A percentile compares a stretch with the other conserved stretches of the same genome.
Conservation (phyloP, 2,888 invertebrate genomes). For the Yponomeuta cagnagella region DNA sequence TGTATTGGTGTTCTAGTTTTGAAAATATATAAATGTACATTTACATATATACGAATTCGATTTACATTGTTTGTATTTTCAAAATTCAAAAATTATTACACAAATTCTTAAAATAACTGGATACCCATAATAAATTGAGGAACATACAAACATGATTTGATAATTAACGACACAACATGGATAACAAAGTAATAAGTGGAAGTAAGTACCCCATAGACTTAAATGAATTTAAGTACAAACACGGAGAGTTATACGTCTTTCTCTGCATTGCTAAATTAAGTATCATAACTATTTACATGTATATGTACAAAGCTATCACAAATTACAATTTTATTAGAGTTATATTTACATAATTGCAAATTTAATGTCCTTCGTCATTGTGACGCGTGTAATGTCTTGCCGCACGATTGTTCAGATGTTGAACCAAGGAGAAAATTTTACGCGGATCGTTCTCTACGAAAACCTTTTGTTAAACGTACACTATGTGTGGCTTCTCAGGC, state of each 20-base stretch:
- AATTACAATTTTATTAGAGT: slow-evolving; percentile 67
- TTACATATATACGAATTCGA: slow-evolving; percentile 54
- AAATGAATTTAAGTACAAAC: slow-evolving; percentile 67
- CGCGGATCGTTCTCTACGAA: slow-evolving; percentile 56
- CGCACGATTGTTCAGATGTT: slow-evolving; percentile 38
- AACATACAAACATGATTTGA: slow-evolving; percentile 16
- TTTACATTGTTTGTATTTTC: slow-evolving; percentile 41
- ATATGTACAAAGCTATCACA: slow-evolving; percentile 75
- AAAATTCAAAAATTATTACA: slow-evolving; percentile 43
- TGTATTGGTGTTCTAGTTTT: slow-evolving; percentile 70
- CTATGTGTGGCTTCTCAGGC: slow-evolving; percentile 76
- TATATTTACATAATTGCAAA: slow-evolving; percentile 73
- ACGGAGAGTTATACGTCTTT: slow-evolving; percentile 54
- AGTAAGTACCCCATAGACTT: slow-evolving; percentile 26
- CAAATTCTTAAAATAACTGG: slow-evolving; percentile 44
- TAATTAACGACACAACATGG: slow-evolving; percentile 9
- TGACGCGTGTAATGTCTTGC: slow-evolving; percentile 47
- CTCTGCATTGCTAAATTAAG: slow-evolving; percentile 44
- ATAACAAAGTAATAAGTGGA: neutral
- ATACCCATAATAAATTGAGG: slow-evolving; percentile 43
- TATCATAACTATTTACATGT: slow-evolving; percentile 54
- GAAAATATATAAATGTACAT: slow-evolving; percentile 54
- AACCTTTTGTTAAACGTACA: slow-evolving; percentile 75
- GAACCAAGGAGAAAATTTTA: slow-evolving; percentile 52
- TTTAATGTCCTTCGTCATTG: slow-evolving; percentile 49